Conservation (phyloP, 2,113 vertebrate species). For the Dipodomys stephensi region DNA sequence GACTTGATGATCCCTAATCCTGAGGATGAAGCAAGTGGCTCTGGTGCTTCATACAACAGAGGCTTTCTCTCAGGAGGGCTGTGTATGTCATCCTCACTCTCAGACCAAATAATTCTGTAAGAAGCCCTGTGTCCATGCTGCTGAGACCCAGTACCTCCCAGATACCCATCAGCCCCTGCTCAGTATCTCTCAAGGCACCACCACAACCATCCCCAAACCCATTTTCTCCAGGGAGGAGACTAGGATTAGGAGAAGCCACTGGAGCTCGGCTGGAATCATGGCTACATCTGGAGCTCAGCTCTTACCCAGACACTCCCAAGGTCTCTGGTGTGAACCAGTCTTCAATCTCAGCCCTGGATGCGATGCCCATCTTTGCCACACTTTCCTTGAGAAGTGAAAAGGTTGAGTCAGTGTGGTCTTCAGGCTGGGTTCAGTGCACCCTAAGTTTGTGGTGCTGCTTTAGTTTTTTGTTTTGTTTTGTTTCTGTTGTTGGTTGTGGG, state of each 20-base stretch:
- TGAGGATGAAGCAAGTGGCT: background rate
- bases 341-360: conserved; percentile 86
- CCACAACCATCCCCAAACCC: background rate
- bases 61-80: background rate
- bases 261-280: background rate
- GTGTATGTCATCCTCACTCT: background rate
- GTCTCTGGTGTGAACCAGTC: conserved; percentile 89
- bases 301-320: conserved; percentile 89
- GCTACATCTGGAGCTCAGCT: background rate
- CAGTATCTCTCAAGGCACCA: background rate
- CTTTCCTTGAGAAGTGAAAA: conserved; percentile 86
- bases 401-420: accelerated
- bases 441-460: background rate
- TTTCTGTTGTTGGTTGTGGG: too few species aligned
- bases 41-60: too few species aligned
- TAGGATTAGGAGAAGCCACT: background rate
- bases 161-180: background rate
- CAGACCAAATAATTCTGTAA: background rate
- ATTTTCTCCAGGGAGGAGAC: background rate
- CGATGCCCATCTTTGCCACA: conserved; percentile 89
- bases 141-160: background rate
- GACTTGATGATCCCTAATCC: background rate
- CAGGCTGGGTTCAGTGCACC: background rate
- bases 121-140: background rate
- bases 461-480: too few species aligned